Base-by-base conservation (phyloP, 1,140 invertebrate genomes). In the Mya arenaria region DNA sequence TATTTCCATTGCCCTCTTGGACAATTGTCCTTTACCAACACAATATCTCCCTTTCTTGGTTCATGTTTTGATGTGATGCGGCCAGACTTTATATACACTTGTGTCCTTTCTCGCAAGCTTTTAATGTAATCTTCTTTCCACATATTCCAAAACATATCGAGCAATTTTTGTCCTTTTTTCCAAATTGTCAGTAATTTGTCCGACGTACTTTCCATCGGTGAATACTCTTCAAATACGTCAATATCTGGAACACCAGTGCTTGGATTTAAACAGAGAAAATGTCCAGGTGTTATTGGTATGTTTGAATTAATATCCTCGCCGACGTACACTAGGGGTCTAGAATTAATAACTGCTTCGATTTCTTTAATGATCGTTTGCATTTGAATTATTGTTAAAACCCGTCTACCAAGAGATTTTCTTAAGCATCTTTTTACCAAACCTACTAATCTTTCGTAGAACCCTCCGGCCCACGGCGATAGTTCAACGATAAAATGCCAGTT, bases 241-340 rank as follows among this genome's bases (percentile, higher is more conserved):
- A 58, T 68, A n/a, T 71, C 56, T 15, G 55, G 78, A 37, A 80
- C 52, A 17, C 78, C 66, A 5, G 25, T 63, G 19, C 72, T 48
- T 71, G 66, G 32, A 39, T 80, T 80, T 36, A 68, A 30, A 0
- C 66, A 36, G 55, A 80, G 48, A 34, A 62, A 80, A 80, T 71
- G 63, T 1, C 19, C n/a, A 36, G 66, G 66, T 1, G 77, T 79
- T 4, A 69, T 17, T 1, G 62, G 34, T 41, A 71, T 63, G 13
- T 19, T 72, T 15, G 78, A 80, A 37, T 80, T 72, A 6, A 80
- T 30, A 36, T 80, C 78, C 48, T 80, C 68, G n/a, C 39, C 78
- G 36, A 80, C 32, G 23, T 80, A 80, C 13, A 80, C 68, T 48
- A 80, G 56, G 30, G 78, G 78, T 36, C 78, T 80, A n/a, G 63